Base-by-base conservation (phyloP, 1,140 invertebrate genomes). In the Panulirus ornatus region DNA sequence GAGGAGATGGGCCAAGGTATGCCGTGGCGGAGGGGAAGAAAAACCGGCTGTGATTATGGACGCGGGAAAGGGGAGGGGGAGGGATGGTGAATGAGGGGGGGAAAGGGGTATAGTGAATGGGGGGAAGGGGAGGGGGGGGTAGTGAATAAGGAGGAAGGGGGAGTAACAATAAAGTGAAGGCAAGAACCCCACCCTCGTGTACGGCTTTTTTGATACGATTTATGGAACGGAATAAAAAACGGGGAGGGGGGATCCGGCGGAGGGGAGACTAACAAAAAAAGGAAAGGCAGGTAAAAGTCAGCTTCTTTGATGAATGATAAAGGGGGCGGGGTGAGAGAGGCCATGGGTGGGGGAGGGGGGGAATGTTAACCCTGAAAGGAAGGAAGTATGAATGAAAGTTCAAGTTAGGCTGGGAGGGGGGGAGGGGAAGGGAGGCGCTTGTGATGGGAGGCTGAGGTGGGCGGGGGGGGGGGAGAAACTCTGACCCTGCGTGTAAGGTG, bases 281-380 rank as follows among this genome's bases (percentile, higher is more conserved):
- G 36, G 36, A 78, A 38, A 27, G 36, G 2, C n/a, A 42, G 11
- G 73, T 16, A 47, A 9, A 79, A 5, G 14, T 14, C 44, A 47
- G n/a, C n/a, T n/a, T n/a, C n/a, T n/a, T n/a, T n/a, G n/a, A n/a
- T n/a, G 36, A 40, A 38, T 27, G 2, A 30, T n/a, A 30, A 47
- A 79, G 70, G 27, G 34, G n/a, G 40, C 3, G 42, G 79, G 63
- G 79, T 34, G 51, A 82, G 79, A 82, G 51, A 83, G 81, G 47
- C 9, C 42, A 30, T 27, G 66, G 47, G 34, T 27, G 83, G 47
- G 42, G 19, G 66, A 47, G 83, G 47, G 75, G 27, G 75, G 40
- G 38, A 76, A 36, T 22, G 6, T 42, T 30, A 34, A 36, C 36
- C 34, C 8, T 75, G 73, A 76, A 76, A 40, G 73, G 73, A 76